Evolutionary conservation across 2,113 vertebrate species (phyloP).

Genomic region (Pelvicachromis taeniatus): DNA sequence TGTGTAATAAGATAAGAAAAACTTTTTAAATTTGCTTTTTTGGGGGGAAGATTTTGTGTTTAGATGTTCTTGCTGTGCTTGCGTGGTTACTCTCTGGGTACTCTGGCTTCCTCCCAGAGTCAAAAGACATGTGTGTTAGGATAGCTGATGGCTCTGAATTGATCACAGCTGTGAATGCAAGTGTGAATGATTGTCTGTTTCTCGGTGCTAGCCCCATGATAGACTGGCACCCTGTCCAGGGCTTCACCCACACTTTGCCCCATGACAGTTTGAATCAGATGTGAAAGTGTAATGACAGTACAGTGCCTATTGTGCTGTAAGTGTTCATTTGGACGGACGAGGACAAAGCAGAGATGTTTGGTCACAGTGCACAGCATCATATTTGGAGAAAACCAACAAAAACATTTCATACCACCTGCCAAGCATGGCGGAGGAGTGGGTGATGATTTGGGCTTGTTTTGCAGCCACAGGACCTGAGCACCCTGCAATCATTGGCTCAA

Average conservation of each 20-base stretch:
- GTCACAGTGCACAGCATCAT: not conserved
- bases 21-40: not conserved
- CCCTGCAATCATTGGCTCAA: not conserved
- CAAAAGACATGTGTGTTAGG: not conserved
- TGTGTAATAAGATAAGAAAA: not conserved
- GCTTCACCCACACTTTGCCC: not conserved
- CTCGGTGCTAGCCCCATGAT: not conserved
- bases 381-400: not conserved
- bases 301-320: not conserved
- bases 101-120: not conserved
- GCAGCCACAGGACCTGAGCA: not conserved
- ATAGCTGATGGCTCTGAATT: not conserved
- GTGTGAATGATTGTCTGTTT: not conserved
- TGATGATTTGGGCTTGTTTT: not conserved
- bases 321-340: not conserved
- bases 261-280: not conserved
- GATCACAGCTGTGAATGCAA: not conserved
- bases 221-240: not conserved
- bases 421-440: not conserved
- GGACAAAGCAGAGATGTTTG: not conserved
- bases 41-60: not conserved
- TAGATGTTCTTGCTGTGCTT: not conserved
- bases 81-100: not conserved
- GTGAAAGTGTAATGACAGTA: not conserved
- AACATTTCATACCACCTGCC: not conserved